Evolutionary conservation across 2,113 vertebrate species (phyloP), one percentile per base, ranked within the genome.

Genomic region (Hylia prasina): DNA sequence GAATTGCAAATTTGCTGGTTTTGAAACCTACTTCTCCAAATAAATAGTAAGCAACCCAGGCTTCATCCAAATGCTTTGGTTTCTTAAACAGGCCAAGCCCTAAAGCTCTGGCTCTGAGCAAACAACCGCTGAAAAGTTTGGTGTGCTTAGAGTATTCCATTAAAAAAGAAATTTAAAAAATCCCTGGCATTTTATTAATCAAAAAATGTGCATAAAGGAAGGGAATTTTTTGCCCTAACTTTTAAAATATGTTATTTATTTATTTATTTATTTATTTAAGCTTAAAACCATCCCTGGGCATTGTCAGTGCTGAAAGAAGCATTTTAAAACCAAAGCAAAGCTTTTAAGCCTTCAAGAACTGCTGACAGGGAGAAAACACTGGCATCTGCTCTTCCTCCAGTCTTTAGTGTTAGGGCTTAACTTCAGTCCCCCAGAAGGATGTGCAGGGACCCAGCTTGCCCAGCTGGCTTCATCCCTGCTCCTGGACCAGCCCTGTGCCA

Each of bases 291-390:
- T 77, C 15, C 39, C 39, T 45, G 33, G 53, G 37, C 58, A 77
- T 33, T 69, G 50, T 13, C n/a, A 44, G 17, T n/a, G 50, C 60
- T 57, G 72, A 61, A 65, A 65, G 77, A 61, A 44, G 24, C 20
- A 25, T 66, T 87, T 82, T 30, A 82, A 90, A 92, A 70, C 40
- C 47, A 54, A 79, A 78, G 42, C 17, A 40, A 84, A 91, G 69
- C 81, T 85, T 64, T 85, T 42, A 90, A 85, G 66, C 50, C 78
- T 63, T 73, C 24, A 25, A 40, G 58, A 89, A 23, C 30, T 35
- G 60, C 73, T 61, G 77, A 72, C 64, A 81, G 84, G 42, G 31
- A 84, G 64, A 18, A 72, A 71, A 64, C 7, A 2, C 23, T 39
- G 66, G 22, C 66, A 31, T 37, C 51, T 82, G 65, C 79, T 81